Conservation (phyloP, 2,797 vertebrate genomes). For the Alosa sapidissima region DNA sequence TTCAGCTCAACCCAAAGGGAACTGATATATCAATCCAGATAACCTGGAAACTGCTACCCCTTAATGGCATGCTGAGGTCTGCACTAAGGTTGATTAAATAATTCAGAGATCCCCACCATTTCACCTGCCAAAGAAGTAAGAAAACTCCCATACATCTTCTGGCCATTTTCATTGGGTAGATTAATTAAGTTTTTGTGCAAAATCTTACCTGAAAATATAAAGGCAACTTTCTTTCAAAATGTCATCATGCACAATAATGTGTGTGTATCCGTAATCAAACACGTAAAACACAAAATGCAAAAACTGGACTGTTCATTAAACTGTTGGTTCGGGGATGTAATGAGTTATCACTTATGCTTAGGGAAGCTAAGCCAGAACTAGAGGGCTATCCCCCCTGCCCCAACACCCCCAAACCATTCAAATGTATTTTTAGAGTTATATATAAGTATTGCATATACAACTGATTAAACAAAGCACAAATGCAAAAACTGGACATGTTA, state of each 20-base stretch:
- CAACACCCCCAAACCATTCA: no score
- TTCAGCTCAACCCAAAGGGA: neutral
- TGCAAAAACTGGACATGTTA: neutral
- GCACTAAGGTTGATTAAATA: neutral
- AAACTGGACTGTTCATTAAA: neutral
- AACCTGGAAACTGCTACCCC: neutral
- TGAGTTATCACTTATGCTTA: no score
- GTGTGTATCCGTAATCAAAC: neutral
- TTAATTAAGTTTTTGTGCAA: neutral
- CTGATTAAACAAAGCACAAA: neutral
- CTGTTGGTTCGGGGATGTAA: no score
- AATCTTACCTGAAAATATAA: neutral
- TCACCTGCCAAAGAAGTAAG: neutral
- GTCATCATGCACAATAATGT: neutral
- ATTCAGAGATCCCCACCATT: neutral
- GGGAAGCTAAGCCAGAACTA: no score
- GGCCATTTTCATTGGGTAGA: neutral
- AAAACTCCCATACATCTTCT: neutral
- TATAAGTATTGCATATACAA: no score
- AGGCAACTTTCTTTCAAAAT: neutral
- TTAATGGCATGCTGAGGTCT: neutral
- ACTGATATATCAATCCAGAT: neutral
- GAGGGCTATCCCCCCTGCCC: no score
- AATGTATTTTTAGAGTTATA: no score
- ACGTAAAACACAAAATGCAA: neutral